Conservation (phyloP, 2,888 invertebrate species). For the Synergus laeviventris region DNA sequence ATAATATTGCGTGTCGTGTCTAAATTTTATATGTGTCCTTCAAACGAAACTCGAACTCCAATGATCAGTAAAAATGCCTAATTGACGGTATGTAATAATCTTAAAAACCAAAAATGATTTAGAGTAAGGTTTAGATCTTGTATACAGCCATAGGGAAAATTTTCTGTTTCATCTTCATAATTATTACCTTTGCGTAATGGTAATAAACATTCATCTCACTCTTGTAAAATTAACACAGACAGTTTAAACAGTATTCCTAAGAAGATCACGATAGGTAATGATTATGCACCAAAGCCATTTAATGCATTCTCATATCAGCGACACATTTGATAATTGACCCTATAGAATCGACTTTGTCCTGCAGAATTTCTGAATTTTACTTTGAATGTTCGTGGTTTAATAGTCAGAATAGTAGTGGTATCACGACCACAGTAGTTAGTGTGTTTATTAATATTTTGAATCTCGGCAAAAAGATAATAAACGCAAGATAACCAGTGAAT, state of each 20-base stretch:
- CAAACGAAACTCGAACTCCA: constrained; percentile 45
- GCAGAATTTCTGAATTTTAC: no score
- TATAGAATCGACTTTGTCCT: no score
- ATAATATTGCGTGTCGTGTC: not conserved
- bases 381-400: no score
- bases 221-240: no score
- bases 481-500: constrained; percentile 8
- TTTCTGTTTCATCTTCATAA: not conserved
- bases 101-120: no score
- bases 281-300: not conserved
- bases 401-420: no score
- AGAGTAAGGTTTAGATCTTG: no score
- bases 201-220: no score
- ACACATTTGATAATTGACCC: not conserved
- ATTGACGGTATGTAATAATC: not conserved
- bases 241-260: no score
- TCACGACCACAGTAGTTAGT: not conserved
- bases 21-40: constrained; percentile 24
- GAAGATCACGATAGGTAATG: no score
- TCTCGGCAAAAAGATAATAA: not conserved
- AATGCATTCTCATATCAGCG: not conserved
- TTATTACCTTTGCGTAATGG: not conserved
- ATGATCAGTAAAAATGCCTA: not conserved
- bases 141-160: no score
- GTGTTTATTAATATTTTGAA: not conserved